Conservation (phyloP, 2,888 invertebrate species). For the Drosophila affinis region DNA sequence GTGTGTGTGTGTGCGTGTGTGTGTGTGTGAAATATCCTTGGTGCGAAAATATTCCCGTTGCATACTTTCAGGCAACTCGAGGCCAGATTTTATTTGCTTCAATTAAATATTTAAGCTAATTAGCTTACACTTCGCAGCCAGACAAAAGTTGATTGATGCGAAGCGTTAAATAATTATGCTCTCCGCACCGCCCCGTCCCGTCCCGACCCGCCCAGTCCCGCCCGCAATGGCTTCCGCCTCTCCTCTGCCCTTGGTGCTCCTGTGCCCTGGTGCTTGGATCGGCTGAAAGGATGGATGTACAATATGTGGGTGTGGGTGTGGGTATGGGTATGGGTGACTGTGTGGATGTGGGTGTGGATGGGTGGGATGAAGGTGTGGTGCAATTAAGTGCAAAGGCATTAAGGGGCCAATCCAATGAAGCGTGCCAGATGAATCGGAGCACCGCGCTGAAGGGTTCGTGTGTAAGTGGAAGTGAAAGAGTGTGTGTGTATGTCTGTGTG, state of each 20-base stretch:
- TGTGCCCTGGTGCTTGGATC: background rate
- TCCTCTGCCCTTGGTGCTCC: background rate
- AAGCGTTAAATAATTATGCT: slow-evolving; percentile 67
- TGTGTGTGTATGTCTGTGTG: slow-evolving; percentile 5
- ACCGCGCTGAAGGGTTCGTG: slow-evolving; percentile 5
- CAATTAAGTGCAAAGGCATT: slow-evolving; percentile 45
- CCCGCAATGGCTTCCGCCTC: slow-evolving; percentile 1
- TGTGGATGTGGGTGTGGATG: background rate
- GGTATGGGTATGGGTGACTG: slow-evolving; percentile 3
- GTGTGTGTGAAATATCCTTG: background rate
- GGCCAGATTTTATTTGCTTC: slow-evolving; percentile 67
- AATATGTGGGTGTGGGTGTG: background rate
- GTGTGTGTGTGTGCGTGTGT: background rate
- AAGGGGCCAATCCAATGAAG: slow-evolving; percentile 43
- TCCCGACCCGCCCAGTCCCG: no score
- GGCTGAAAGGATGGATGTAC: background rate
- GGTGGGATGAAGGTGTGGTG: slow-evolving; percentile 15
- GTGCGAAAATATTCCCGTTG: slow-evolving; percentile 24
- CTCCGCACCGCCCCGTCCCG: background rate
- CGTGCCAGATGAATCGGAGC: slow-evolving; percentile 17
- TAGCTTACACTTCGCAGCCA: slow-evolving; percentile 69
- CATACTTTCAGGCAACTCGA: slow-evolving; percentile 18
- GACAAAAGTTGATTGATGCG: slow-evolving; percentile 65
- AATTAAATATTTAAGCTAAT: slow-evolving; percentile 76
- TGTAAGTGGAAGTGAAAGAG: slow-evolving; percentile 16